Base-by-base conservation (phyloP, 2,888 invertebrate species). In the Podotricha telesiphe region DNA sequence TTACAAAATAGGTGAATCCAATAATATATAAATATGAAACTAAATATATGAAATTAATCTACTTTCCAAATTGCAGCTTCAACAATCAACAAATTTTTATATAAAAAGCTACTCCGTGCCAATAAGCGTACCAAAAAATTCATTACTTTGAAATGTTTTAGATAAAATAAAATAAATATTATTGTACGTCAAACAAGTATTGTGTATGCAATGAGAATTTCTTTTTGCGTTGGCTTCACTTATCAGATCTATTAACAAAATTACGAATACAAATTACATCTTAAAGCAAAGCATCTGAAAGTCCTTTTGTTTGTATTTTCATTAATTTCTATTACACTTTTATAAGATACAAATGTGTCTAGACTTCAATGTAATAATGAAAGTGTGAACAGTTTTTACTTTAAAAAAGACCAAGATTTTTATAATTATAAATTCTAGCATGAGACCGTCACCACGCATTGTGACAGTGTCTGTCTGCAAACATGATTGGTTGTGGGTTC, bases 221-320 rank as follows among this genome's bases (percentile, higher is more conserved):
- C 34, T 55, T 55, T 19, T 34, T 0, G 6, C 17, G 55, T 55
- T 17, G 34, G 28, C 6, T 55, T 17, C 6, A 17, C 55, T 55
- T 55, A 55, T 55, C 55, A 1, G 34, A 55, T 55, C 37, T 42
- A 58, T 20, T 58, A 58, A 58, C 15, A 58, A 58, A 42, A 58
- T 58, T 58, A 55, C 58, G 40, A 58, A 40, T 58, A 58, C 20
- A 40, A 58, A 58, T 42, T 19, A 58, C 42, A 58, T 58, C 58
- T 58, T 42, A 20, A 15, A 40, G 17, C n/a, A 56, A 56, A n/a
- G n/a, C n/a, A n/a, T n/a, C n/a, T n/a, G n/a, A n/a, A n/a, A 40
- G 15, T 20, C 15, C 20, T 58, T 58, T 58, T 58, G 20, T 58
- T 58, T 58, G 34, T 55, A 55, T 58, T 40, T 42, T 58, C 58